These are phyloP conservation scores for Nowickia ferox DNA, from an alignment of 2,888 invertebrate species.

Conservation along the genomic window DNA sequence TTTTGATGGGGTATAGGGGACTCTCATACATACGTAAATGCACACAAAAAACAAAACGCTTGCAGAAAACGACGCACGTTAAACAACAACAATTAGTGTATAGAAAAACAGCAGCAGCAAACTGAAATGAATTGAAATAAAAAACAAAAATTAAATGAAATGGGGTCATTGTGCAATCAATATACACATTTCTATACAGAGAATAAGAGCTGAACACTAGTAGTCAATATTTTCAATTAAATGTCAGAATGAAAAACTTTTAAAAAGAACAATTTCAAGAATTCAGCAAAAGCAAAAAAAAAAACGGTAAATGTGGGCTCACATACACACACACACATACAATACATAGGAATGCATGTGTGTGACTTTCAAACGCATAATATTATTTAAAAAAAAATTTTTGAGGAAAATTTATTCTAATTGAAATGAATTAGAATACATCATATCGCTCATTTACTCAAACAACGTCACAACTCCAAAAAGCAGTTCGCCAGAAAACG, in stretches of 20 bases:
- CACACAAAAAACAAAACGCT: constrained; percentile 12
- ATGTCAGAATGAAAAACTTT: constrained; percentile 37
- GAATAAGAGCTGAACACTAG: constrained; percentile 3
- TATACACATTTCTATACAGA: constrained; percentile 33
- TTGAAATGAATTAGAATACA: neutral
- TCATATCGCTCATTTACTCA: too few species aligned
- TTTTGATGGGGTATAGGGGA: neutral
- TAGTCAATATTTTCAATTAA: constrained; percentile 61
- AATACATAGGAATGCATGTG: neutral
- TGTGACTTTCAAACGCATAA: neutral
- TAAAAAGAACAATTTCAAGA: constrained; percentile 1
- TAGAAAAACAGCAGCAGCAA: constrained; percentile 21
- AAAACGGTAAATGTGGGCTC: too few species aligned
- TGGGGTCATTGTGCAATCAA: constrained; percentile 72
- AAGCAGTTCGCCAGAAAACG: too few species aligned
- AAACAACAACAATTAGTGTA: constrained; percentile 26
- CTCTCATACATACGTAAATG: neutral
- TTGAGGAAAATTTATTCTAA: constrained; percentile 6
- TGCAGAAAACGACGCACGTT: constrained; percentile 26
- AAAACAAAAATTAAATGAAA: constrained; percentile 39
- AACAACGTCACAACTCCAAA: too few species aligned
- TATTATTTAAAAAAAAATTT: neutral
- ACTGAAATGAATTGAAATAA: constrained; percentile 44
- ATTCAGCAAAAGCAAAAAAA: constrained; percentile 3
- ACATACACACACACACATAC: too few species aligned